These are phyloP conservation scores for Mesorhabditis belari DNA, from an alignment of 2,888 invertebrate genomes.

Conservation along the genomic window DNA sequence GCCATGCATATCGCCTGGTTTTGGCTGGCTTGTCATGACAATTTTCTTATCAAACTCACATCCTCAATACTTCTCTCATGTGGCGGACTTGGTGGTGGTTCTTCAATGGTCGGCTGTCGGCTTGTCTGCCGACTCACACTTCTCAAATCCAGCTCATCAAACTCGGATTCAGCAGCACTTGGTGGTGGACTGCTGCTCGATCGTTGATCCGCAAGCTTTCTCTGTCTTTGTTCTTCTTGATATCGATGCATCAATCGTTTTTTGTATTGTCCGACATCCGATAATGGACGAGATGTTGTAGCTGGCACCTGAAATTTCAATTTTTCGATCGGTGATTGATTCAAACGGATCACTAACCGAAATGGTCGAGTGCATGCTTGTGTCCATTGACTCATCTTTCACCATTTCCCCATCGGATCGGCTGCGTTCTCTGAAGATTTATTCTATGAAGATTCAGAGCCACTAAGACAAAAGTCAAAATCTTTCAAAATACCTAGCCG, in stretches of 20 bases:
- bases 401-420: constrained; percentile 50
- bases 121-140: constrained; percentile 19
- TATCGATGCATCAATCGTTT: constrained; percentile 38
- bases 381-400: constrained; percentile 29
- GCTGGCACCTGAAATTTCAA: constrained; percentile 20
- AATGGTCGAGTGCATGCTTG: constrained; percentile 32
- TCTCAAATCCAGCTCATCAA: constrained; percentile 21
- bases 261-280: constrained; percentile 34
- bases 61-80: not conserved
- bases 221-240: constrained; percentile 30
- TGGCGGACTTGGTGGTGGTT: constrained; percentile 26
- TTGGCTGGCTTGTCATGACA: too few species aligned
- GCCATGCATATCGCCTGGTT: too few species aligned
- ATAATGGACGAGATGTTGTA: constrained; percentile 5
- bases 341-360: constrained; percentile 9
- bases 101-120: constrained; percentile 38
- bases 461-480: too few species aligned
- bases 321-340: too few species aligned
- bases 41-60: not conserved
- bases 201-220: constrained; percentile 7
- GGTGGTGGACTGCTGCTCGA: constrained; percentile 30
- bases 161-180: constrained; percentile 18
- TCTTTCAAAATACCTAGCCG: constrained; percentile 8
- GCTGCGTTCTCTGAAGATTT: constrained; percentile 34
- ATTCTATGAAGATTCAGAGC: too few species aligned